phyloP scores from a whole-genome alignment of 2,113 vertebrate species.

The Periophthalmus modestus region DNA sequence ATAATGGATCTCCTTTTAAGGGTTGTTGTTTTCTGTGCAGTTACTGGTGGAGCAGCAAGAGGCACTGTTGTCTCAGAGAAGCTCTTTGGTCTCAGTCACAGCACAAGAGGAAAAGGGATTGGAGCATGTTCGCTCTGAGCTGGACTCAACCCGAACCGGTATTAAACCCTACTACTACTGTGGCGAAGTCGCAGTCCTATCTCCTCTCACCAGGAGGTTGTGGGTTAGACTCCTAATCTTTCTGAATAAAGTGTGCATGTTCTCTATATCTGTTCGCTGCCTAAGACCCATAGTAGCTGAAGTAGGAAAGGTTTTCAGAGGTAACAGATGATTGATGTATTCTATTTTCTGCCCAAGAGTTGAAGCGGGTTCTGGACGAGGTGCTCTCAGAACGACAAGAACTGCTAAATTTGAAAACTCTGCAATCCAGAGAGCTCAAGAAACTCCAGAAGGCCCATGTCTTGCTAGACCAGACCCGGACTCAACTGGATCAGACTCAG shows the following conservation, averaged over 20 bases:
- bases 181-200: too few species aligned
- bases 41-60: conserved; percentile 38
- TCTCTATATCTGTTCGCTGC: too few species aligned
- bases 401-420: conserved; percentile 15
- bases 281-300: too few species aligned
- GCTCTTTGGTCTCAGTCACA: neutral
- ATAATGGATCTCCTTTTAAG: too few species aligned
- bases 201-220: too few species aligned
- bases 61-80: conserved; percentile 17
- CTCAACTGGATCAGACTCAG: neutral
- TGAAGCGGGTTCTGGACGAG: conserved; percentile 35
- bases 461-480: neutral
- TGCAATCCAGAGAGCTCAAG: conserved; percentile 12
- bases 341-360: conserved; percentile 29
- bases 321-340: neutral
- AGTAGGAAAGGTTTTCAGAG: too few species aligned
- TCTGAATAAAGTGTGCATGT: too few species aligned
- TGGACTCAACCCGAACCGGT: conserved; percentile 37
- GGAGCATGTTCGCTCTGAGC: conserved; percentile 14
- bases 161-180: neutral
- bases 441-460: conserved; percentile 16
- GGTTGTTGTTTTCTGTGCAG: conserved; percentile 23
- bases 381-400: conserved; percentile 30
- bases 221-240: too few species aligned
- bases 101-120: conserved; percentile 26